Percentiles rank a stretch among this genome's conserved stretches.
Evolutionary conservation across 1,140 invertebrate species (phyloP).

Genomic region (Leptinotarsa undecemlineata): DNA sequence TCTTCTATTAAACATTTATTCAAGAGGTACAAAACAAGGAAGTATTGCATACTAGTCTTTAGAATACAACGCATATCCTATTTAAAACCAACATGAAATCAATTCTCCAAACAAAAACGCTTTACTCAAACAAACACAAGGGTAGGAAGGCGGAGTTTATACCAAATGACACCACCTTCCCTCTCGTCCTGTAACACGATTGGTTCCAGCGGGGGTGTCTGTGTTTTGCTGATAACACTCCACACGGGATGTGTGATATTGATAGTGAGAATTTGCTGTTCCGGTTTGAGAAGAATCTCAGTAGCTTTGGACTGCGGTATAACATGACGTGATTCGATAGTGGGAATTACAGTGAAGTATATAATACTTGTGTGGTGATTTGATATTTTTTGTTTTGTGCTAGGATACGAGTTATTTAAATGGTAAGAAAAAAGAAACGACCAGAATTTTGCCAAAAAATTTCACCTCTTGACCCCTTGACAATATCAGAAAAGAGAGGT

Average conservation of each 20-base stretch:
- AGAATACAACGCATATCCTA: too few relatives aligned
- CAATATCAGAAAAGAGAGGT: too few relatives aligned
- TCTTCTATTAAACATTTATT: too few relatives aligned
- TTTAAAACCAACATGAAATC: background rate
- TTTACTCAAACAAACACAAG: background rate
- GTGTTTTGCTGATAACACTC: slow-evolving; percentile 45
- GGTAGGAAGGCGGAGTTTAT: background rate
- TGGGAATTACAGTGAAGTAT: too few relatives aligned
- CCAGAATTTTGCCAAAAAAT: too few relatives aligned
- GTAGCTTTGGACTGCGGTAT: background rate
- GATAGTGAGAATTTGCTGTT: slow-evolving; percentile 43
- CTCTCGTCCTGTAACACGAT: slow-evolving; percentile 24
- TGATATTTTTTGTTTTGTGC: too few relatives aligned
- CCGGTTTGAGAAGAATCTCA: slow-evolving; percentile 35
- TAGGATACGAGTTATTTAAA: too few relatives aligned
- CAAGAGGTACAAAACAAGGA: too few relatives aligned
- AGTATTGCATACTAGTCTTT: too few relatives aligned
- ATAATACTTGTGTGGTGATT: too few relatives aligned
- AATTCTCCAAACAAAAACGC: background rate
- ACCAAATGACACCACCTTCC: background rate
- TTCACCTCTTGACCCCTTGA: too few relatives aligned
- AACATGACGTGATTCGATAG: background rate
- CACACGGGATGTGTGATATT: slow-evolving; percentile 43
- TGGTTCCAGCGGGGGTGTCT: slow-evolving; percentile 46
- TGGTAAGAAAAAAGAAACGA: too few relatives aligned